Conservation (phyloP, 2,113 vertebrate species). For the Reinhardtius hippoglossoides region DNA sequence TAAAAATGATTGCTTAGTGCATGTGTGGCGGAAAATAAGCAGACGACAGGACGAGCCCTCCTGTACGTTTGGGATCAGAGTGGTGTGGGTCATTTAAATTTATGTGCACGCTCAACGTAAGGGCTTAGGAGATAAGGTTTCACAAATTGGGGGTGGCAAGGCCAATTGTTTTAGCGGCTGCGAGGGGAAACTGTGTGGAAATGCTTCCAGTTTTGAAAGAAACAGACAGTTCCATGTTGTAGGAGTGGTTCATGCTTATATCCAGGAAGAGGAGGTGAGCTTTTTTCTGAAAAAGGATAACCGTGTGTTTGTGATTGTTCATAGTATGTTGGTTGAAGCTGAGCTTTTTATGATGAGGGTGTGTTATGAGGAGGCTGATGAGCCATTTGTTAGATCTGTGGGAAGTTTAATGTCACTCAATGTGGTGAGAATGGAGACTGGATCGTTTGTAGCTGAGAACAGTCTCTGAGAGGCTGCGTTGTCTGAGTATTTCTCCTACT, state of each 20-base stretch:
- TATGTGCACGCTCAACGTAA: conserved; percentile 9
- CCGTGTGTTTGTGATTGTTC: conserved; percentile 22
- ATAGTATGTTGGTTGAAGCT: background rate
- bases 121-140: conserved; percentile 12
- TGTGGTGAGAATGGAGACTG: background rate
- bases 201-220: conserved; percentile 5
- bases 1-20: background rate
- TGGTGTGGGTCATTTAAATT: conserved; percentile 18
- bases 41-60: background rate
- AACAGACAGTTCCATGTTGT: conserved; percentile 1
- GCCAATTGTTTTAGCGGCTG: conserved; percentile 40
- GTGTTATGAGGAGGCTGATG: background rate
- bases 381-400: background rate
- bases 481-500: background rate
- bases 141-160: background rate
- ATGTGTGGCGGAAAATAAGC: background rate
- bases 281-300: background rate
- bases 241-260: conserved; percentile 26
- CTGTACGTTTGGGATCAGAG: conserved; percentile 9
- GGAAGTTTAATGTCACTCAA: background rate
- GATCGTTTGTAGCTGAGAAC: conserved; percentile 15
- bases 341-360: background rate
- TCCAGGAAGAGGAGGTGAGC: conserved; percentile 7
- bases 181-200: conserved; percentile 10
- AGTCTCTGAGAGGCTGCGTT: background rate